Conservation (phyloP, 1,140 invertebrate genomes). For the Heterodera schachtii region DNA sequence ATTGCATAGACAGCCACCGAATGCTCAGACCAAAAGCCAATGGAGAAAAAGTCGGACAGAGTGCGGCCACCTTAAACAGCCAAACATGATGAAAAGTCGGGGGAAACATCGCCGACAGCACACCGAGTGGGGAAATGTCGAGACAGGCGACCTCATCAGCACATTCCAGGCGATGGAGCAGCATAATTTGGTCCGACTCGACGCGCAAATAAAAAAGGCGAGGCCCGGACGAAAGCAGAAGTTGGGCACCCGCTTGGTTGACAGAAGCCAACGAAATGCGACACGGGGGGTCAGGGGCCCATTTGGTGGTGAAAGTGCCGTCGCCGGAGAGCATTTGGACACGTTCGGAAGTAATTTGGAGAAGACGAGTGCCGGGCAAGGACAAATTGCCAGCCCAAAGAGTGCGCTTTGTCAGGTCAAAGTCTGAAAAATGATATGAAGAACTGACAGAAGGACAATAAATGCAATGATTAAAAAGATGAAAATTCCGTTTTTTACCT, state of each 20-base stretch:
- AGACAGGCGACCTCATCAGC: slow-evolving; percentile 93
- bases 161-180: slow-evolving; percentile 72
- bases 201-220: slow-evolving; percentile 87
- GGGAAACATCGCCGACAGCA: slow-evolving; percentile 41
- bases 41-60: slow-evolving; percentile 79
- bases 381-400: slow-evolving; percentile 89
- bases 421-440: slow-evolving; percentile 66
- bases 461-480: slow-evolving; percentile 29
- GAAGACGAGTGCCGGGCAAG: slow-evolving; percentile 74
- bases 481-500: slow-evolving; percentile 67
- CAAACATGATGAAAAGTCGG: not conserved
- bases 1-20: slow-evolving; percentile 82
- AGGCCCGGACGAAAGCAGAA: slow-evolving; percentile 84
- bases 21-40: slow-evolving; percentile 96
- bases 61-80: slow-evolving; percentile 68
- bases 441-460: too few species aligned
- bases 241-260: slow-evolving; percentile 75
- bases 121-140: slow-evolving; percentile 82
- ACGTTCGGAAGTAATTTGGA: slow-evolving; percentile 79
- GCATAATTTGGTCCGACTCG: slow-evolving; percentile 71
- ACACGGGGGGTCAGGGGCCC: slow-evolving; percentile 8
- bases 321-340: slow-evolving; percentile 64
- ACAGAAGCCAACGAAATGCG: slow-evolving; percentile 69
- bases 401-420: slow-evolving; percentile 86
- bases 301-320: slow-evolving; percentile 22